A percentile compares a stretch with the other conserved stretches of the same genome.
These are phyloP conservation scores for Coturnix japonica DNA, from an alignment of 2,113 vertebrate genomes.

Conservation along the genomic window DNA sequence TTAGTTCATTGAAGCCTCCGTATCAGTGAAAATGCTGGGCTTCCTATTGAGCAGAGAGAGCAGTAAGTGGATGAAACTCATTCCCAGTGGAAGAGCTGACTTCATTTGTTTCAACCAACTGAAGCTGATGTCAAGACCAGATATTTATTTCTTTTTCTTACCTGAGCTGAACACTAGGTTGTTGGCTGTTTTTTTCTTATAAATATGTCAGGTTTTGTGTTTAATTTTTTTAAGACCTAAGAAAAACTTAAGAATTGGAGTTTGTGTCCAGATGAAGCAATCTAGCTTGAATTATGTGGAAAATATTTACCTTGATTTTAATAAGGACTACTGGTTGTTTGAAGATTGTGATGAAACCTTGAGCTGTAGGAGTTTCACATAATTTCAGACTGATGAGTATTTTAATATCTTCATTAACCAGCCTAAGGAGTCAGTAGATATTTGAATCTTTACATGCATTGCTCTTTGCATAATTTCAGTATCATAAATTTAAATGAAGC, in stretches of 20 bases:
- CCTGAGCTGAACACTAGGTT: neutral
- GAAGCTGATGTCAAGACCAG: neutral
- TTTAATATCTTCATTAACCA: neutral
- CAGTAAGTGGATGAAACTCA: neutral
- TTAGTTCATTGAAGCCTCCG: neutral
- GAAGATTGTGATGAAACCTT: neutral
- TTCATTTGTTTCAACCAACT: neutral
- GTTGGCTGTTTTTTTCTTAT: neutral
- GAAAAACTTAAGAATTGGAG: neutral
- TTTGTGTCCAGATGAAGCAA: neutral
- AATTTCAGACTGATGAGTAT: neutral
- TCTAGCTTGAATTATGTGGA: neutral
- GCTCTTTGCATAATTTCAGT: neutral
- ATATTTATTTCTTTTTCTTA: neutral
- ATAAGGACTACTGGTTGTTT: neutral
- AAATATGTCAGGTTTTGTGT: neutral
- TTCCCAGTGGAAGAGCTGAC: neutral
- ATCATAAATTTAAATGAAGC: neutral
- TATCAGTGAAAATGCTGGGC: neutral
- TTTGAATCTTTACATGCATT: neutral
- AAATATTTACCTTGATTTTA: neutral
- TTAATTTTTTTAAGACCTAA: neutral
- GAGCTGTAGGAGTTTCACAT: neutral
- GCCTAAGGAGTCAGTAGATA: neutral
- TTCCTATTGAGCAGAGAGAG: neutral